A percentile compares a stretch with the other conserved stretches of the same genome.
phyloP scores from a whole-genome alignment of 2,888 invertebrate genomes.

The Andrena hattorfiana region DNA sequence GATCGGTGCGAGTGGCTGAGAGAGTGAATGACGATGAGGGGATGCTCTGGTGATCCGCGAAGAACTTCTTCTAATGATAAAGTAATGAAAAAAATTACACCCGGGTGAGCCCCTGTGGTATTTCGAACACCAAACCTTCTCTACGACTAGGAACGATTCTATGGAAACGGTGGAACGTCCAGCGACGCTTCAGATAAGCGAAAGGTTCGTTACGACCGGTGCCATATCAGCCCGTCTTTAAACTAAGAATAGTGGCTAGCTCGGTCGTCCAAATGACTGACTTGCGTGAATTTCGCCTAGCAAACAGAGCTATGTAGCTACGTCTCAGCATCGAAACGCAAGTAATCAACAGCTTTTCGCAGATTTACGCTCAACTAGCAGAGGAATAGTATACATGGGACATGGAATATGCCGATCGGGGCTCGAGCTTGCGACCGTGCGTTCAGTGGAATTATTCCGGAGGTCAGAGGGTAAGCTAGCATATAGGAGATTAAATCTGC shows the following conservation, averaged over 20 bases:
- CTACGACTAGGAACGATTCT: neutral
- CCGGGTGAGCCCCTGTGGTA: no score
- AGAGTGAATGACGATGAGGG: no score
- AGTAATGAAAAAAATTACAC: no score
- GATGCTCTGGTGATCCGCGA: no score
- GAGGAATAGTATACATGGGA: neutral
- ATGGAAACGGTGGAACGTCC: neutral
- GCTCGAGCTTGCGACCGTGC: neutral
- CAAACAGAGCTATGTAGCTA: no score
- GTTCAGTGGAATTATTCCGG: conserved; percentile 76
- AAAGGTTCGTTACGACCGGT: neutral
- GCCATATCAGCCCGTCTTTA: conserved; percentile 30
- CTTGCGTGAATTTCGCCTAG: conserved; percentile 24
- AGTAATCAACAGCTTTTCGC: neutral
- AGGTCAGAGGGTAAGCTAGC: conserved; percentile 71
- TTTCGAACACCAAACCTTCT: no score
- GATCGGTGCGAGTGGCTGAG: no score
- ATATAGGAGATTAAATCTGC: conserved; percentile 67
- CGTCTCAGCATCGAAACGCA: neutral
- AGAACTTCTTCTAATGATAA: no score
- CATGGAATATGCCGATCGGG: conserved; percentile 27
- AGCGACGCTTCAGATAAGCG: neutral
- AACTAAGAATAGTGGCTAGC: conserved; percentile 40
- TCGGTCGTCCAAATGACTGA: neutral
- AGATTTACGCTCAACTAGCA: neutral